phyloP scores from a whole-genome alignment of 2,797 vertebrate species.

The Todus mexicanus region DNA sequence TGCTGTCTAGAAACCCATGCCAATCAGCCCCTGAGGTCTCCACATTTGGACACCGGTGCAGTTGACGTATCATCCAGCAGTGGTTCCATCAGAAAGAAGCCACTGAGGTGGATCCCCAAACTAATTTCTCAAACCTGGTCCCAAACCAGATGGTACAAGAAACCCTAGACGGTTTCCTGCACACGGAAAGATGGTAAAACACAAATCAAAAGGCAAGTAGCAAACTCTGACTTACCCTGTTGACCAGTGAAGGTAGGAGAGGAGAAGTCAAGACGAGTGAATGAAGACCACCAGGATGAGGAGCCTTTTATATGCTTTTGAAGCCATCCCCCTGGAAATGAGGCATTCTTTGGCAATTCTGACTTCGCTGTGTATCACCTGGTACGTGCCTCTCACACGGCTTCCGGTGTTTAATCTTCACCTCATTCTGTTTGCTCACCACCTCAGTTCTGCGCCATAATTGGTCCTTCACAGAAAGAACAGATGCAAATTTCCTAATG shows the following conservation, averaged over 20 bases:
- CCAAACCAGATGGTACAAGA: neutral
- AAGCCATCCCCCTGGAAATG: conserved; percentile 26
- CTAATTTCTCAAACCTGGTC: neutral
- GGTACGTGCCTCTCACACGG: neutral
- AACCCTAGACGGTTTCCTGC: neutral
- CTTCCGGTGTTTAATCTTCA: neutral
- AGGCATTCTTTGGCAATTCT: neutral
- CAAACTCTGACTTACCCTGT: conserved; percentile 12
- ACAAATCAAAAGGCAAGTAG: neutral
- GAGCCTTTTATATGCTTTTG: neutral
- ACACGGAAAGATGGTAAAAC: fast-evolving
- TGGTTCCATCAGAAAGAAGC: neutral
- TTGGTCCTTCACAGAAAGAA: neutral
- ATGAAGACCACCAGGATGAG: neutral
- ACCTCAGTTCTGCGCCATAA: neutral
- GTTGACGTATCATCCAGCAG: neutral
- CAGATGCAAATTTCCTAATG: conserved; percentile 1
- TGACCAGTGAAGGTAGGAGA: neutral
- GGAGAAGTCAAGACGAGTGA: neutral
- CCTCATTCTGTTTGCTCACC: neutral
- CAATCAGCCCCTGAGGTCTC: neutral
- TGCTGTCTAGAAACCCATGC: neutral
- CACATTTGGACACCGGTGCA: fast-evolving
- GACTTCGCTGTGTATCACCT: neutral
- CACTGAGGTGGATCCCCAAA: neutral